Base-by-base conservation (phyloP, 2,888 invertebrate species). In the Rhagium mordax region DNA sequence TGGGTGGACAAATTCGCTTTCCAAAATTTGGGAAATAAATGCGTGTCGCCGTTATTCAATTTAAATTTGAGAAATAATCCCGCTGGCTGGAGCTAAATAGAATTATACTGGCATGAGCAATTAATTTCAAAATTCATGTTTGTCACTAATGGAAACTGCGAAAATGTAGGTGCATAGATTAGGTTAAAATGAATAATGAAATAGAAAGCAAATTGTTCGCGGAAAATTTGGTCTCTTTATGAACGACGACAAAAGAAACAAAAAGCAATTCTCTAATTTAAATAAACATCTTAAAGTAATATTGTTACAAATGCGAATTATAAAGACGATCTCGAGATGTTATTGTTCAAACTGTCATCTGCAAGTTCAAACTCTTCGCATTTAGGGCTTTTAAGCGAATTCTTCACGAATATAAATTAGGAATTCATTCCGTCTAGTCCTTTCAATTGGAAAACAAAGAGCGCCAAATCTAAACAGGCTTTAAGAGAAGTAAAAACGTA, bases 201-300 rank as follows among this genome's bases (percentile, higher is more conserved):
- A 66, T 55, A 66, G 55, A 55, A 70, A 73, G 70, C 57, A 70
- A 75, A 75, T 75, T 72, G 62, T 67, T 65, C 53, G 68, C 29
- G 65, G 67, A 74, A 61, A 70, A 74, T 65, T 71, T 59, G 70
- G 67, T 70, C 71, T 61, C 74, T 74, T 73, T 66, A 70, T 71
- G 72, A 72, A 67, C 74, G 68, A 69, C 69, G 66, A 75, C 76
- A 79, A 79, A 79, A 78, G 78, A 80, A 77, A 78, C 78, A 79
- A 81, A 81, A 81, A 79, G 72, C 81, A 75, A 75, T 80, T 79
- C 76, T 72, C 78, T 84, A 86, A 86, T 86, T 86, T 85, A 84
- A 85, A 86, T 86, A 86, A 86, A 86, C 85, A 85, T 84, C 84
- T 84, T 82, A 79, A 75, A 83, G 85, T 83, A 84, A 85, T 84